A percentile compares a stretch with the other conserved stretches of the same genome.
These are phyloP conservation scores for Carollia perspicillata DNA, from an alignment of 2,113 vertebrate genomes.

Conservation along the genomic window DNA sequence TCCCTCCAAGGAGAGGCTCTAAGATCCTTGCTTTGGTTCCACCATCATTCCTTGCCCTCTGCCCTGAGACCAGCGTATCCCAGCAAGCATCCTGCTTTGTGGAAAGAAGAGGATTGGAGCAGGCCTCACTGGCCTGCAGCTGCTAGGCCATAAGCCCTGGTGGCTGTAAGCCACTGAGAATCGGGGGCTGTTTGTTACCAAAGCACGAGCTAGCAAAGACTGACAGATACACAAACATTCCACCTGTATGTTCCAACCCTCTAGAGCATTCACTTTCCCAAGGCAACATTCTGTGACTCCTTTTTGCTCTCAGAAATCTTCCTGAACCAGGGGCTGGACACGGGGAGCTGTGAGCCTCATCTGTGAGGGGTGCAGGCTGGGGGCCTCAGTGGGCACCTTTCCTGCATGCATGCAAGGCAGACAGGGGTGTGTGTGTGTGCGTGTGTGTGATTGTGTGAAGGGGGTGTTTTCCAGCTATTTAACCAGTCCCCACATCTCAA, in stretches of 20 bases:
- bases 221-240: not conserved
- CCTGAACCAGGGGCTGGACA: not conserved
- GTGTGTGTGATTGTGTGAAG: not conserved
- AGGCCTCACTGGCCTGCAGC: not conserved
- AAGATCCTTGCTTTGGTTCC: not conserved
- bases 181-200: not conserved
- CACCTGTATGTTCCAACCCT: not conserved
- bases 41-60: not conserved
- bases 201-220: not conserved
- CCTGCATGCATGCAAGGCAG: not conserved
- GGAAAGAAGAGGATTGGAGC: not conserved
- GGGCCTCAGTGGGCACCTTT: not conserved
- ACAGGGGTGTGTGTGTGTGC: not conserved
- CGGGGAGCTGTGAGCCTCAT: too few species aligned
- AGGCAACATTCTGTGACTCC: not conserved
- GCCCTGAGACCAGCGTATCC: not conserved
- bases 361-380: not conserved
- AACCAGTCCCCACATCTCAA: not conserved
- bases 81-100: not conserved
- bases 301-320: not conserved
- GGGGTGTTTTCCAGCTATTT: not conserved
- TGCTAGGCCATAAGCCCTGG: not conserved
- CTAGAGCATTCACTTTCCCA: not conserved
- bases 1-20: not conserved
- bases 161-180: not conserved